Evolutionary conservation across 2,797 vertebrate genomes (phyloP), one percentile per base, ranked within the genome.

Genomic region (Loriculus beryllinus): DNA sequence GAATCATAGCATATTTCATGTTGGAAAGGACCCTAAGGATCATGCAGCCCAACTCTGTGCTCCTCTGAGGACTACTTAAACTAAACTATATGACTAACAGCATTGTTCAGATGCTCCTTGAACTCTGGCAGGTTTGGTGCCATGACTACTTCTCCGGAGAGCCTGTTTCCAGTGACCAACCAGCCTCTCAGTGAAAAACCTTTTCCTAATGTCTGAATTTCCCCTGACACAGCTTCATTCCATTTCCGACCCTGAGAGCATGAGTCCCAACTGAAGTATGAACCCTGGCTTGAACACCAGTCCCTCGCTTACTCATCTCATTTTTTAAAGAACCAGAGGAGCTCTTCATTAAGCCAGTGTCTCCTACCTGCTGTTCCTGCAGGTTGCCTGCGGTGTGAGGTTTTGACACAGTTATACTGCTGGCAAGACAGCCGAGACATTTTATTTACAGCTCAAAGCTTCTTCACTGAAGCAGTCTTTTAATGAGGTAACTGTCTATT

Each of bases 401-500:
- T 23, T 85, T 90, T 72, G 70, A 65, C 23, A n/a, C 9, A n/a
- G 60, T 12, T 23, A 20, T 25, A 25, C 21, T 40, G 40, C 48
- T 42, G 77, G 16, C 45, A 63, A 78, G 19, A 57, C n/a, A 77
- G 71, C 12, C 57, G 78, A 75, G 10, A 1, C n/a, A 16, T 54
- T 91, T 89, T 54, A 92, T 48, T 67, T 54, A 37, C 47, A 52
- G 60, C 33, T 63, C 68, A 82, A 87, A 89, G n/a, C 14, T 43
- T 31, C 56, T 72, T 72, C 35, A 45, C 2, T 70, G 35, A 82
- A 72, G 52, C 0, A 1, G 20, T 18, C 26, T 37, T 75, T 80
- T 52, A 68, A 37, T 0, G 0, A 83, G 20, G 42, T 11, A 71
- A 52, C n/a, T 2, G 1, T 45, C 33, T 78, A 8, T 65, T 59